These are phyloP conservation scores for Oncopodura yosiiana DNA, from an alignment of 1,140 invertebrate species.

Conservation along the genomic window DNA sequence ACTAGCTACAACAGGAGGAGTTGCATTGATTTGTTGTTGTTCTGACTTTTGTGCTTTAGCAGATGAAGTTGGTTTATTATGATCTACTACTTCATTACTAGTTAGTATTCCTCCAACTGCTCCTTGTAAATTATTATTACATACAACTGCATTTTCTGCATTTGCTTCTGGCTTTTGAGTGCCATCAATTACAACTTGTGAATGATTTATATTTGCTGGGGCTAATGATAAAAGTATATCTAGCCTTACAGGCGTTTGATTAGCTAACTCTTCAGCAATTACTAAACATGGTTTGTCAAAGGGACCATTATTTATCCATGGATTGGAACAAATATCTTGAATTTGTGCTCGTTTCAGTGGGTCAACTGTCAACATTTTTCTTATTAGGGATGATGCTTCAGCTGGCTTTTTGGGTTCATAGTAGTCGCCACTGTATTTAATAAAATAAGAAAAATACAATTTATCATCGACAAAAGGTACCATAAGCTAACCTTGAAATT, in stretches of 20 bases:
- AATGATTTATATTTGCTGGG: constrained; percentile 44
- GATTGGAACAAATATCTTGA: constrained; percentile 85
- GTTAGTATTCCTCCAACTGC: neutral
- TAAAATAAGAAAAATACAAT: no score
- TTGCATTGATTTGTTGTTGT: neutral
- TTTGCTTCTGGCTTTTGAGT: neutral
- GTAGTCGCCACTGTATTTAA: constrained; percentile 59
- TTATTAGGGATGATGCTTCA: constrained; percentile 88
- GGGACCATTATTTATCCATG: constrained; percentile 67
- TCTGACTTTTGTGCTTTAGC: constrained; percentile 2
- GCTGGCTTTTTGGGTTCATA: constrained; percentile 92
- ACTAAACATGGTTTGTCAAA: constrained; percentile 73
- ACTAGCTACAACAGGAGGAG: neutral
- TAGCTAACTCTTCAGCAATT: constrained; percentile 70
- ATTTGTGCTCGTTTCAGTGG: constrained; percentile 81
- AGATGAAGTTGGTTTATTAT: neutral
- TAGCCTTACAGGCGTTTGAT: constrained; percentile 75
- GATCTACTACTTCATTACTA: neutral
- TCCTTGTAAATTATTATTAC: neutral
- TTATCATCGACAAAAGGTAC: constrained; percentile 39
- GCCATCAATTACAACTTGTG: constrained; percentile 14
- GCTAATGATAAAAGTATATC: constrained; percentile 76
- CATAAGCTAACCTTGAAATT: constrained; percentile 91
- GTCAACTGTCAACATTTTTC: constrained; percentile 85
- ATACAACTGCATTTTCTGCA: neutral